Percentiles rank a stretch among this genome's conserved stretches.
phyloP scores from a whole-genome alignment of 2,113 vertebrate genomes.

The Uria lomvia region DNA sequence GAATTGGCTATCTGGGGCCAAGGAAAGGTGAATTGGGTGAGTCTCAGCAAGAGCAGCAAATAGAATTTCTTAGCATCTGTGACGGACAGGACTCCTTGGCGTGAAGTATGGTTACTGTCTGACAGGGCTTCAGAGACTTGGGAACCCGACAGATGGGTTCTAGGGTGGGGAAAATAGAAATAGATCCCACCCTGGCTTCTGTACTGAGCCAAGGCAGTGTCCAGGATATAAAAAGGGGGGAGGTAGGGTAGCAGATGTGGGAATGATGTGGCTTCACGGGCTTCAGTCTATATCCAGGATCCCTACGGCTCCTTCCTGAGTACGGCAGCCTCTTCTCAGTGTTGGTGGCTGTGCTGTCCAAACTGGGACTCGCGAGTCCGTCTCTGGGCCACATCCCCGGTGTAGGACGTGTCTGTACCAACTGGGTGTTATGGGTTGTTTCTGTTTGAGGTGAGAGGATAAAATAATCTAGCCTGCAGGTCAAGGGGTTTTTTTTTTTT shows the following conservation, averaged over 20 bases:
- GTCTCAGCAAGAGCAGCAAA: neutral
- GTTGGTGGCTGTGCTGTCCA: neutral
- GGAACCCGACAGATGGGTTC: neutral
- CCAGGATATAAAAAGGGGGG: accelerated
- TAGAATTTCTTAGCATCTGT: neutral
- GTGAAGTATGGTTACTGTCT: neutral
- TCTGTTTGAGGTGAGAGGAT: neutral
- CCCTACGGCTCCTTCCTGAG: neutral
- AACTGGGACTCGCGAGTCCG: accelerated
- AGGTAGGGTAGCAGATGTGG: neutral
- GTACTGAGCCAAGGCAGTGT: neutral
- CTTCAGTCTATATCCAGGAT: neutral
- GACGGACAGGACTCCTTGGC: neutral
- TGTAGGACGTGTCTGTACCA: accelerated
- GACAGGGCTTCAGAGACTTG: neutral
- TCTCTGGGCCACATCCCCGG: neutral
- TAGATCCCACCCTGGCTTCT: neutral
- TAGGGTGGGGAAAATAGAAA: neutral
- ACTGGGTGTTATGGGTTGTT: neutral
- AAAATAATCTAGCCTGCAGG: neutral
- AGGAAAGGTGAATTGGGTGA: neutral
- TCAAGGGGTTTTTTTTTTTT: neutral
- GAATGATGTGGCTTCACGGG: accelerated
- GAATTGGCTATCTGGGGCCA: neutral
- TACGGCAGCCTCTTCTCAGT: too few species aligned